Evolutionary conservation across 2,797 vertebrate species (phyloP), one percentile per base, ranked within the genome.

Genomic region (Gorsachius magnificus): DNA sequence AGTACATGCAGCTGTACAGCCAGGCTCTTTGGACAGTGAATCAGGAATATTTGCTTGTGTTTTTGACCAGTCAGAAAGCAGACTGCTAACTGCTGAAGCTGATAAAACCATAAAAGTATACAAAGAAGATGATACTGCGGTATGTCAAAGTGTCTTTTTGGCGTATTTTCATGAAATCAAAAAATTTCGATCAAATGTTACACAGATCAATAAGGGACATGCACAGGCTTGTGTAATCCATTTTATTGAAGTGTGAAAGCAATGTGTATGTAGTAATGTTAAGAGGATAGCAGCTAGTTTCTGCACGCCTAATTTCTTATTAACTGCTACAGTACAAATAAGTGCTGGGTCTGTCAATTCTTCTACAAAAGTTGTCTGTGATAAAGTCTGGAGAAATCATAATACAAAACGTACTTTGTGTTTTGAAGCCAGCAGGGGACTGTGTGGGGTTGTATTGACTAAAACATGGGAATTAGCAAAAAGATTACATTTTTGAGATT

Each of bases 41-140:
- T 99, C 99, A 0, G 99, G 99, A 87, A 99, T 99, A 98, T 99
- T 99, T 72, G 98, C 99, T 18, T 99, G 99, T 93, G 84, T 98
- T 65, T 99, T 99, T 87, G 99, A 99, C 97, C 98, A 99, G 96
- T 99, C 99, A 0, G 99, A 99, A 96, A 99, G 99, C 97, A 97
- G 99, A 61, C 96, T 99, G 97, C 98, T 99, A 95, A 99, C 99
- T 3, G 99, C 99, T 0, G 99, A 99, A 98, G 99, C 99, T 5
- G 99, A 99, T 98, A 99, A 99, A 98, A 99, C 99, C 93, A 99
- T 99, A 81, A 99, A 99, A 98, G 99, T 99, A 5, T 99, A 99
- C 98, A 99, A 98, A 97, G 99, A 99, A 97, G 99, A 99, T 38
- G 99, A 99, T 94, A 99, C 98, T 0, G 99, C 99, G 43, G 99